Conservation (phyloP, 2,797 vertebrate species). For the Artibeus jamaicensis region DNA sequence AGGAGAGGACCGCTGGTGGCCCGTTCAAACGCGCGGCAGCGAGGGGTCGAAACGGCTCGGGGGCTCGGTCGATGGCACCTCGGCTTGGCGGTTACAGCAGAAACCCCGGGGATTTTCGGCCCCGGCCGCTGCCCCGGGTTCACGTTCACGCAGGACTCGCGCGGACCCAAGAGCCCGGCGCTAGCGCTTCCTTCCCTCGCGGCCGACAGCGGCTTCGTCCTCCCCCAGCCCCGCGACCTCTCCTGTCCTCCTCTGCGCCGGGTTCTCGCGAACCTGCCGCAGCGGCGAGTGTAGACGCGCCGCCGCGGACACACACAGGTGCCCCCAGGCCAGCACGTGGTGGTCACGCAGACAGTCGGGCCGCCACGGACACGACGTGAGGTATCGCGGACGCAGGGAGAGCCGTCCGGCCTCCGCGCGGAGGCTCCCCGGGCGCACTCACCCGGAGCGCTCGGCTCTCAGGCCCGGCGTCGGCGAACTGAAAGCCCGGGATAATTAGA, state of each 20-base stretch:
- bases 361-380: not conserved
- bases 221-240: too few species aligned
- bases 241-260: not conserved
- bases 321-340: not conserved
- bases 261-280: not conserved
- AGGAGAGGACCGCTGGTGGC: not conserved
- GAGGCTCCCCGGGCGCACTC: not conserved
- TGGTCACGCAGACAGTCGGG: not conserved
- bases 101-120: not conserved
- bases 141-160: not conserved
- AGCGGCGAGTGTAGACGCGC: not conserved
- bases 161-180: not conserved
- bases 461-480: not conserved
- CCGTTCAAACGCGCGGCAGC: not conserved
- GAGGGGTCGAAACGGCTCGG: not conserved
- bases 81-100: not conserved
- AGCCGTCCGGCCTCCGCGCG: rapidly evolving
- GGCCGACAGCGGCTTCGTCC: not conserved
- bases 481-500: slow-evolving; percentile 41
- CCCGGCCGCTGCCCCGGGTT: not conserved
- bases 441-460: not conserved
- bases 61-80: not conserved
- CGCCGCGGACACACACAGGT: not conserved
- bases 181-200: not conserved
- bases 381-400: too few species aligned